phyloP scores from a whole-genome alignment of 2,888 invertebrate genomes.

The Pecten maximus region DNA sequence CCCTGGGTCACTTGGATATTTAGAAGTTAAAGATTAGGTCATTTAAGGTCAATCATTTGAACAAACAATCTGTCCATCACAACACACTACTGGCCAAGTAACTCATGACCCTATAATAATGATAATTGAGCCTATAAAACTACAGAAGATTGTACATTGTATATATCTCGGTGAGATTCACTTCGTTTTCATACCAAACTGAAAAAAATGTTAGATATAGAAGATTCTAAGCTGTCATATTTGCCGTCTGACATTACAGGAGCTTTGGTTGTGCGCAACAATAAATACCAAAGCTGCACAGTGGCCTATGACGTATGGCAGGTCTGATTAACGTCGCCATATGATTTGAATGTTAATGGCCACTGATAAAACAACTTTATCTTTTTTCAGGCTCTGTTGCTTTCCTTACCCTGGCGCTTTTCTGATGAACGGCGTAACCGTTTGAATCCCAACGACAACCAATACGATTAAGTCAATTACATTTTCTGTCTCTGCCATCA shows the following conservation, averaged over 20 bases:
- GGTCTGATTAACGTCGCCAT: not conserved
- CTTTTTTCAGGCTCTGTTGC: conserved; percentile 35
- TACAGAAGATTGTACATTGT: no score
- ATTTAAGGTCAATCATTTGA: no score
- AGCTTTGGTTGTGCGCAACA: not conserved
- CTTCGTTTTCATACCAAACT: no score
- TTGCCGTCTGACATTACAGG: not conserved
- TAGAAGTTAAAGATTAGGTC: no score
- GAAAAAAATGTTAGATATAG: not conserved
- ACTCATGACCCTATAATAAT: no score
- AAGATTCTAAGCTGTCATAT: not conserved
- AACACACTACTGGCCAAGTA: no score
- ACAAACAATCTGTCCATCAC: no score
- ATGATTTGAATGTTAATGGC: conserved; percentile 26
- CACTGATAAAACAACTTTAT: conserved; percentile 10
- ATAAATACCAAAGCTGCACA: not conserved
- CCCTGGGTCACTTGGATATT: no score
- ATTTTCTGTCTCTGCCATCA: not conserved
- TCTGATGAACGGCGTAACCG: conserved; percentile 9
- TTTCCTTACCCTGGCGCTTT: conserved; percentile 17
- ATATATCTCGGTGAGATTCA: no score
- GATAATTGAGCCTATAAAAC: no score
- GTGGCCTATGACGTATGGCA: not conserved
- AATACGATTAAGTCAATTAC: conserved; percentile 32
- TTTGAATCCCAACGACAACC: conserved; percentile 26